Conservation (phyloP, 2,888 invertebrate genomes). For the Alviniconcha strummeri region DNA sequence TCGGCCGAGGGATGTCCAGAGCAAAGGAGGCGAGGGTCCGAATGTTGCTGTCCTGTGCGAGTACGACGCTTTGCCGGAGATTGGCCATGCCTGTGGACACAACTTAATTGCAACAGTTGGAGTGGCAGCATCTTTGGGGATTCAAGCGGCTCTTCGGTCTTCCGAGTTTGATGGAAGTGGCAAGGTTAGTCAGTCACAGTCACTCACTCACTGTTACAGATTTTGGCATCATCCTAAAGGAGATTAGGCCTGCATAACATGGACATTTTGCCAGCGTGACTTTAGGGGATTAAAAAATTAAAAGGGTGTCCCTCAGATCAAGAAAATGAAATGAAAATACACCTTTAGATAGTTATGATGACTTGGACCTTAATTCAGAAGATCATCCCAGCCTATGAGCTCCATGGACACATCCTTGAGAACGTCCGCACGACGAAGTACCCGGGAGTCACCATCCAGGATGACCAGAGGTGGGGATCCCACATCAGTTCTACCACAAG, state of each 20-base stretch:
- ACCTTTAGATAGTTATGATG: no score
- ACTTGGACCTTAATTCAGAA: no score
- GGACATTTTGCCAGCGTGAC: neutral
- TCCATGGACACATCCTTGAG: no score
- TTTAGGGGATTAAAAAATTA: no score
- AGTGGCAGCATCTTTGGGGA: slow-evolving; percentile 66
- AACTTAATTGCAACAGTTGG: slow-evolving; percentile 71
- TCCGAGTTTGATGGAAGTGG: slow-evolving; percentile 13
- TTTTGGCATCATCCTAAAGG: no score
- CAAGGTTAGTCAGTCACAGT: slow-evolving; percentile 6
- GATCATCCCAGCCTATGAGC: no score
- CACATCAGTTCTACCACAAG: no score
- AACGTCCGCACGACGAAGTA: no score
- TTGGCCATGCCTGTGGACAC: slow-evolving; percentile 73
- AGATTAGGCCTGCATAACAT: no score
- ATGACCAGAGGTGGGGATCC: no score
- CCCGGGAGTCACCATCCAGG: no score
- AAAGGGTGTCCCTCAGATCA: neutral
- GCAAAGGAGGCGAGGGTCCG: slow-evolving; percentile 40
- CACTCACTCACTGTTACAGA: neutral
- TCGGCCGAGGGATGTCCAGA: neutral
- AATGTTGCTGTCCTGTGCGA: slow-evolving; percentile 71
- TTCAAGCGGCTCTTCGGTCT: slow-evolving; percentile 57
- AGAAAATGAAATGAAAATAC: no score
- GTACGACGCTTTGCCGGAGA: slow-evolving; percentile 71